phyloP scores from a whole-genome alignment of 2,888 invertebrate genomes.

The Epinotia brunnichana region DNA sequence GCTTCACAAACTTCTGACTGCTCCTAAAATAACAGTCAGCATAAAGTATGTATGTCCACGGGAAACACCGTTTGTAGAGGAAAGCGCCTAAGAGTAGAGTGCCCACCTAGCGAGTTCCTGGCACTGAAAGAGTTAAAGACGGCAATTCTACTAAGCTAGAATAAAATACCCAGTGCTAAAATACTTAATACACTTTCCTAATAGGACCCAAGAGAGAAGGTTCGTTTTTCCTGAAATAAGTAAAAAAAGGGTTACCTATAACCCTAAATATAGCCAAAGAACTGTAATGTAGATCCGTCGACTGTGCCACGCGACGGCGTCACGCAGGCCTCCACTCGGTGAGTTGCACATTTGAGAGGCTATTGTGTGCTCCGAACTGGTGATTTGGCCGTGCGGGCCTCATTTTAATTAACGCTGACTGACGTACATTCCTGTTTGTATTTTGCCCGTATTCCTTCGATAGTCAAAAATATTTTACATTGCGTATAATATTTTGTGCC shows the following conservation, averaged over 20 bases:
- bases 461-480: neutral
- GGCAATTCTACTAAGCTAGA: too few relatives aligned
- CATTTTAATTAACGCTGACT: constrained; percentile 29
- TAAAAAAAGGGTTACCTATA: neutral
- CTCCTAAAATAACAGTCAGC: constrained; percentile 11
- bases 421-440: constrained; percentile 14
- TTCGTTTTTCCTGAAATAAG: neutral
- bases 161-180: too few relatives aligned
- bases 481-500: neutral
- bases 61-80: too few relatives aligned
- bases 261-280: neutral
- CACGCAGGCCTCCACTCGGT: constrained; percentile 3
- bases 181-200: too few relatives aligned
- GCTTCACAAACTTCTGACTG: constrained; percentile 23
- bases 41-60: too few relatives aligned
- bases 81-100: too few relatives aligned
- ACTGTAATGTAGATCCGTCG: constrained; percentile 1
- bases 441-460: neutral
- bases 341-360: constrained; percentile 25
- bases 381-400: constrained; percentile 15
- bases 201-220: too few relatives aligned
- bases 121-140: too few relatives aligned
- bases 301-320: neutral
- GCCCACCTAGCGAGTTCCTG: too few relatives aligned
- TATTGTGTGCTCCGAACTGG: constrained; percentile 22